A percentile compares a stretch with the other conserved stretches of the same genome.
Conservation (phyloP, 2,888 invertebrate species). For the Terebella lapidaria region DNA sequence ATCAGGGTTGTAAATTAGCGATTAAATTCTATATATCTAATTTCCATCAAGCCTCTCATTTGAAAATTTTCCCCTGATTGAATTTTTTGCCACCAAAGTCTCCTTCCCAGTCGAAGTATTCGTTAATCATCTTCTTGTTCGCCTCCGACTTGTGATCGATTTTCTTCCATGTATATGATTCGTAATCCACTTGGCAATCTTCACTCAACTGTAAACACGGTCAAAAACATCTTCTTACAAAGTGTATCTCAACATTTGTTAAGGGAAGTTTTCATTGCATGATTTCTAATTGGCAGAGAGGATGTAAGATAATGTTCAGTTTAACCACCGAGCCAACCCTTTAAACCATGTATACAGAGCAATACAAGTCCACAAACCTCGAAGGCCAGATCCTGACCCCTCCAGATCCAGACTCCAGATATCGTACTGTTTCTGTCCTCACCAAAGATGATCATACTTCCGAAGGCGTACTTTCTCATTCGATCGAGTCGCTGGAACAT, state of each 20-base stretch:
- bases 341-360: too few species aligned
- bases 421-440: conserved; percentile 85
- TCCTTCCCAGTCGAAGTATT: conserved; percentile 89
- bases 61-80: conserved; percentile 99
- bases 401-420: conserved; percentile 97
- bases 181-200: conserved; percentile 96
- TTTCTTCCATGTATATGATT: conserved; percentile 92
- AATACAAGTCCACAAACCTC: too few species aligned
- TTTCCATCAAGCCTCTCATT: conserved; percentile 63
- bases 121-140: conserved; percentile 79
- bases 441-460: conserved; percentile 89
- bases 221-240: too few species aligned
- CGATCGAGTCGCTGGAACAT: conserved; percentile 98
- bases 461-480: conserved; percentile 94
- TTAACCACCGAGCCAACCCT: too few species aligned
- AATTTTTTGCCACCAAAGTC: conserved; percentile 86
- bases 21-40: too few species aligned
- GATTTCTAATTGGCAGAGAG: too few species aligned
- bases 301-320: too few species aligned
- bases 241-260: too few species aligned
- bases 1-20: too few species aligned
- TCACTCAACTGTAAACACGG: conserved; percentile 64
- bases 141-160: conserved; percentile 74
- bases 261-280: too few species aligned
- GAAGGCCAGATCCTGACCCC: conserved; percentile 90